phyloP scores from a whole-genome alignment of 2,888 invertebrate genomes.

The Drosophila eohydei region DNA sequence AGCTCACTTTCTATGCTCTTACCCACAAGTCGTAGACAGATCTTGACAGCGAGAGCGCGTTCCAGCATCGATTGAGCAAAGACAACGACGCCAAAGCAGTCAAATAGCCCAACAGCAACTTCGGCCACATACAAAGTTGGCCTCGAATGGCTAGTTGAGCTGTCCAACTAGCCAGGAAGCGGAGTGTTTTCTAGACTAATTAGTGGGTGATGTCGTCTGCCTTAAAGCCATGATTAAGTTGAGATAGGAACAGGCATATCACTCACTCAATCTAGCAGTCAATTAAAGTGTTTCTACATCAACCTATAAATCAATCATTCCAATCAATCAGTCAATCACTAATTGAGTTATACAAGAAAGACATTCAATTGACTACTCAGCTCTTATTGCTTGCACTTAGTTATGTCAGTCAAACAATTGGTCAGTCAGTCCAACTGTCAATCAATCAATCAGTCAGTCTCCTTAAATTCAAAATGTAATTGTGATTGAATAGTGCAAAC shows the following conservation, averaged over 20 bases:
- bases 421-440: too few species aligned
- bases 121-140: conserved; percentile 5
- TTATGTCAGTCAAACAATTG: too few species aligned
- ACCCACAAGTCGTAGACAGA: conserved; percentile 15
- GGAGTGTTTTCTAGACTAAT: neutral
- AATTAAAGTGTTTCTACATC: neutral
- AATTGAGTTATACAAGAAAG: neutral
- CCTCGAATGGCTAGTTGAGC: conserved; percentile 19
- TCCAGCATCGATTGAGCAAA: conserved; percentile 1
- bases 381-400: too few species aligned
- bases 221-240: neutral
- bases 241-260: neutral
- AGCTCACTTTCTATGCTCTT: conserved; percentile 46
- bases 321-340: neutral
- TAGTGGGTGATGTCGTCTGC: conserved; percentile 8
- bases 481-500: too few species aligned
- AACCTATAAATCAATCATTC: conserved; percentile 1
- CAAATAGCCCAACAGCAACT: neutral
- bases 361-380: neutral
- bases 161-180: neutral
- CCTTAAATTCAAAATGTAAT: too few species aligned
- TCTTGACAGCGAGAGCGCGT: conserved; percentile 32
- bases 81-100: neutral
- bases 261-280: neutral
- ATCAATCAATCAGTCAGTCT: neutral